Percentiles rank a stretch among this genome's conserved stretches.
Evolutionary conservation across 2,888 invertebrate genomes (phyloP).

Genomic region (Rhingia campestris): DNA sequence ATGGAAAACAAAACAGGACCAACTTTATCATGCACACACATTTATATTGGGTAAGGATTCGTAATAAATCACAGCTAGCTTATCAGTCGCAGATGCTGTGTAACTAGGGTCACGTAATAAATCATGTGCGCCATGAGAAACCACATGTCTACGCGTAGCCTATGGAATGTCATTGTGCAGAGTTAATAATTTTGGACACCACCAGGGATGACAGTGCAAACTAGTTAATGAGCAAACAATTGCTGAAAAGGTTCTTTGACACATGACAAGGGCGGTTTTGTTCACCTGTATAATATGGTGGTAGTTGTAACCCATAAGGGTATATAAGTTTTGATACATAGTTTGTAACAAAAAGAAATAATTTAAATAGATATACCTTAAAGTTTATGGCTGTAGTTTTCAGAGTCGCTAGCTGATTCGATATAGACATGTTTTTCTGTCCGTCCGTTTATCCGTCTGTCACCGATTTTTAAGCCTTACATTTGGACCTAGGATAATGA

Average conservation of each 20-base stretch:
- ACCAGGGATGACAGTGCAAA: slow-evolving; percentile 49
- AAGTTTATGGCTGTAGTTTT: too few relatives aligned
- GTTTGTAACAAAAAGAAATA: too few relatives aligned
- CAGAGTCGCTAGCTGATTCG: too few relatives aligned
- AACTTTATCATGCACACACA: slow-evolving; percentile 1
- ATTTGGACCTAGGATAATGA: too few relatives aligned
- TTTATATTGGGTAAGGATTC: neutral
- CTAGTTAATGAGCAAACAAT: slow-evolving; percentile 67
- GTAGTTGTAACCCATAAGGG: too few relatives aligned
- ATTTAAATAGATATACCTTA: too few relatives aligned
- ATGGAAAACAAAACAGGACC: neutral
- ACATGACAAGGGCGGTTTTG: slow-evolving; percentile 32
- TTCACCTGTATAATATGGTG: neutral
- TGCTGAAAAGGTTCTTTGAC: slow-evolving; percentile 42
- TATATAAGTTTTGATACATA: too few relatives aligned
- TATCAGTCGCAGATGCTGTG: slow-evolving; percentile 16
- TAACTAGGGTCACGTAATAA: slow-evolving; percentile 26
- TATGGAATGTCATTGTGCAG: slow-evolving; percentile 1
- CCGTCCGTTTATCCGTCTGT: too few relatives aligned
- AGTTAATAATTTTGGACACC: slow-evolving; percentile 28
- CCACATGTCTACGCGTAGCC: slow-evolving; percentile 20
- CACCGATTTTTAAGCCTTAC: too few relatives aligned
- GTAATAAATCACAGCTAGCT: slow-evolving; percentile 13
- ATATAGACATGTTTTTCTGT: too few relatives aligned
- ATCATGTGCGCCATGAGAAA: slow-evolving; percentile 24